These are phyloP conservation scores for Drosophila paulistorum DNA, from an alignment of 1,140 invertebrate genomes.

Conservation along the genomic window DNA sequence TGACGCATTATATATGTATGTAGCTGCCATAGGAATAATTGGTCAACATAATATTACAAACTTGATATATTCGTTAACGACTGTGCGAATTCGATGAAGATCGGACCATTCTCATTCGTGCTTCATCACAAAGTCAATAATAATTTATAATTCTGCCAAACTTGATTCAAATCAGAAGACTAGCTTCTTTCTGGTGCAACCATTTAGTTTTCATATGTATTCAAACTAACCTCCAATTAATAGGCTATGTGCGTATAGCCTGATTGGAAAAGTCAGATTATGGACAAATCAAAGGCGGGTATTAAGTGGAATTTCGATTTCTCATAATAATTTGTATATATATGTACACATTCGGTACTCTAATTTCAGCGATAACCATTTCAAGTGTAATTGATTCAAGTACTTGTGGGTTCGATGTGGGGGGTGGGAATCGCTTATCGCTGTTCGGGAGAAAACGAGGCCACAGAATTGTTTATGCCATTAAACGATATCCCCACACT, in stretches of 20 bases:
- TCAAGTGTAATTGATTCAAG: slow-evolving; percentile 35
- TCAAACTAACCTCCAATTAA: too few relatives aligned
- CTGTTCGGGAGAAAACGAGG: not conserved
- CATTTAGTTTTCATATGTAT: too few relatives aligned
- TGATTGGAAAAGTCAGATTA: slow-evolving; percentile 24
- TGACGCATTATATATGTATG: too few relatives aligned
- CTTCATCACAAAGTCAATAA: too few relatives aligned
- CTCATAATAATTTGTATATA: slow-evolving; percentile 9
- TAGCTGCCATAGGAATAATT: too few relatives aligned
- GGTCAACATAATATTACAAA: too few relatives aligned
- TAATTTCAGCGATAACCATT: slow-evolving; percentile 29
- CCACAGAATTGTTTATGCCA: not conserved
- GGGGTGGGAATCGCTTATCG: not conserved
- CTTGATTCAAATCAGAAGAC: too few relatives aligned
- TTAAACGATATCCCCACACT: not conserved
- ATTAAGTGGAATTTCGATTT: slow-evolving; percentile 29
- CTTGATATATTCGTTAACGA: too few relatives aligned
- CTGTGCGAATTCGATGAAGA: too few relatives aligned
- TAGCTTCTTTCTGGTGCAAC: too few relatives aligned
- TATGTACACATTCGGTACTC: slow-evolving; percentile 15
- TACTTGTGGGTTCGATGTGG: not conserved
- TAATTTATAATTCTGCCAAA: too few relatives aligned
- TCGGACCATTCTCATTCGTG: too few relatives aligned
- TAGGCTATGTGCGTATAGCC: not conserved
- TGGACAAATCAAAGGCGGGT: slow-evolving; percentile 24